Evolutionary conservation across 2,797 vertebrate genomes (phyloP).

Genomic region (Sciaenops ocellatus): DNA sequence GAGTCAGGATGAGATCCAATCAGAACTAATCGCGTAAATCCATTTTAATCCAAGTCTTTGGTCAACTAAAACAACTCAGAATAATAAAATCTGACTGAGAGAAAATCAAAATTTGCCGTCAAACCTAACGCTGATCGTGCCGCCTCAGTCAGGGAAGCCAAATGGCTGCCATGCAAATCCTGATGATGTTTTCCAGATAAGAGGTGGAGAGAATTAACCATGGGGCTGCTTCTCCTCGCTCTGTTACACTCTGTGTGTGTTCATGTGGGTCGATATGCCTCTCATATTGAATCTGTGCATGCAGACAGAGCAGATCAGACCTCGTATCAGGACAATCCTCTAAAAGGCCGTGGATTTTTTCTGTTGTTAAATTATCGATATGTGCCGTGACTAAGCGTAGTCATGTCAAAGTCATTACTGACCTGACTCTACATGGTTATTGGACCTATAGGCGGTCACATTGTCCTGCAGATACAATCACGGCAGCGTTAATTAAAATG

Average conservation of each 20-base stretch:
- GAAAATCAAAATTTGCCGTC: too few relatives aligned
- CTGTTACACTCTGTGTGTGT: neutral
- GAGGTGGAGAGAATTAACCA: neutral
- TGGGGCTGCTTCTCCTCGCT: neutral
- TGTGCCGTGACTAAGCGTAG: neutral
- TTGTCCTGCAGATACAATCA: constrained; percentile 4
- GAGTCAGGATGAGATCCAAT: too few relatives aligned
- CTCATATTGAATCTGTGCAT: constrained; percentile 7
- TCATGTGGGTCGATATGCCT: neutral
- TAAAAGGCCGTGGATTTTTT: neutral
- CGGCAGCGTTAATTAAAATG: neutral
- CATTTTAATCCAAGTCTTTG: too few relatives aligned
- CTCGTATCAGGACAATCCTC: neutral
- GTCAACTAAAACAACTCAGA: too few relatives aligned
- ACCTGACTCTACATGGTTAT: neutral
- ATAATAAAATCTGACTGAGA: too few relatives aligned
- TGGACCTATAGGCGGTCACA: neutral
- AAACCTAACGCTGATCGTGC: neutral
- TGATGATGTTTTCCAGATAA: constrained; percentile 25
- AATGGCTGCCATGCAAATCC: constrained; percentile 6
- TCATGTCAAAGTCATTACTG: constrained; percentile 28
- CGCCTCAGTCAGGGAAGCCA: neutral
- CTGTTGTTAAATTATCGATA: neutral
- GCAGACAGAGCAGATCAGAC: constrained; percentile 15
- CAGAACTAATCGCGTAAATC: too few relatives aligned